Evolutionary conservation across 2,113 vertebrate species (phyloP), one percentile per base, ranked within the genome.

Genomic region (Melanerpes formicivorus): DNA sequence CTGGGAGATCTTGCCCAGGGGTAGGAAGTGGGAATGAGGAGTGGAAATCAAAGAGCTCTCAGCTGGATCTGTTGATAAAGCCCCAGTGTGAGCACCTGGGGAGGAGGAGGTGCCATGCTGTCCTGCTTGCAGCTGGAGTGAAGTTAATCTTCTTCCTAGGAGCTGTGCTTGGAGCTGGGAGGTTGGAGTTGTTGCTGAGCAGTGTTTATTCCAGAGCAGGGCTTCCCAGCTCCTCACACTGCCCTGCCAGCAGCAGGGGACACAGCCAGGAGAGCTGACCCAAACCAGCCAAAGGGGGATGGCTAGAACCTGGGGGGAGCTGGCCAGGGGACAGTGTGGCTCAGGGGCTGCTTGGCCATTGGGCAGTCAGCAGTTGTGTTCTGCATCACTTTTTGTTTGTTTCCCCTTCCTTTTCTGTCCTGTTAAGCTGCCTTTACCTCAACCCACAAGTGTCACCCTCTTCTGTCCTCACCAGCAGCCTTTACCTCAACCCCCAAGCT

Each of bases 21-120:
- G 34, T 13, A 5, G 77, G 54, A 37, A 58, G 72, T 23, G 48
- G n/a, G 86, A 63, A 40, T 10, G 66, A 76, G 88, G 40, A 75
- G 67, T 59, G 87, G 76, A 34, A 29, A 48, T 2, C 4, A 22
- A 18, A 34, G 78, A 18, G n/a, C 1, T 34, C 34, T 58, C 55
- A 0, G 34, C 30, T 0, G 1, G 37, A 48, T 67, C n/a, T 62
- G 30, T 50, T 23, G 56, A 3, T 11, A 29, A 37, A 64, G 34
- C 11, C 34, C 10, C 18, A 34, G 26, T 11, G 62, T 11, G 62
- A 70, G 71, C 3, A 7, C 22, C 18, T 15, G n/a, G 40, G 8
- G 74, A 56, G 72, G 6, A 48, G 64, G 62, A 75, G 17, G 15
- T 21, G 6, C 18, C 10, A 0, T 1, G 6, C 37, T 27, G 25